phyloP scores from a whole-genome alignment of 64 coral and sea anemone species.

The Montipora cactus region DNA sequence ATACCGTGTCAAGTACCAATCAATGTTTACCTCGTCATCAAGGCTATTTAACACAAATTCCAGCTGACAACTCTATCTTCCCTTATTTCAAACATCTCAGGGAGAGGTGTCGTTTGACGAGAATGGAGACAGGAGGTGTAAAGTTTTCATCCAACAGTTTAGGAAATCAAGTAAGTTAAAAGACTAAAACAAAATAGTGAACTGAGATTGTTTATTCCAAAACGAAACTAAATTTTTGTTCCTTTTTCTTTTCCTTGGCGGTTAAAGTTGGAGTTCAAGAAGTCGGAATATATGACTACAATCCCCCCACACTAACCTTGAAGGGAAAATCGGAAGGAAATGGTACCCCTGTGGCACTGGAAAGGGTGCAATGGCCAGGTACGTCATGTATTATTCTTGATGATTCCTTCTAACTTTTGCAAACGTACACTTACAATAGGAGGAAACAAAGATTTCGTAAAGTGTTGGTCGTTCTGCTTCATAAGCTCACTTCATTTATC shows the following conservation, averaged over 20 bases:
- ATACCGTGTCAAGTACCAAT: too few species aligned
- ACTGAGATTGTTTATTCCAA: neutral
- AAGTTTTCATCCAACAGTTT: constrained; percentile 44
- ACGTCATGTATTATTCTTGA: neutral
- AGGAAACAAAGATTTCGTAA: too few species aligned
- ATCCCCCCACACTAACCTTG: constrained; percentile 4
- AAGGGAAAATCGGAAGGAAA: neutral
- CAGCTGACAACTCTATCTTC: neutral
- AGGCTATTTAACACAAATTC: neutral
- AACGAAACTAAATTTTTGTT: neutral
- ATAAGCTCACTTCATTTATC: too few species aligned
- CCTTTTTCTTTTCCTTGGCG: neutral
- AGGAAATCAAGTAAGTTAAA: constrained; percentile 38
- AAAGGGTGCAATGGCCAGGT: constrained; percentile 24
- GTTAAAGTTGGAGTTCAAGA: constrained; percentile 29
- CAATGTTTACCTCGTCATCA: too few species aligned
- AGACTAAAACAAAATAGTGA: neutral
- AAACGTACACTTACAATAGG: too few species aligned
- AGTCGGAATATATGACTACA: constrained; percentile 25
- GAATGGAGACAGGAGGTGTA: constrained; percentile 29
- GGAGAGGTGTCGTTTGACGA: constrained; percentile 25
- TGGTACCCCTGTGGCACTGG: neutral
- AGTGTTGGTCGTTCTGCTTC: too few species aligned
- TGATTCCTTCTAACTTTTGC: too few species aligned
- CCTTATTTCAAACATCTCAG: neutral